phyloP scores from a whole-genome alignment of 1,140 invertebrate genomes.

The Camponotus pennsylvanicus region DNA sequence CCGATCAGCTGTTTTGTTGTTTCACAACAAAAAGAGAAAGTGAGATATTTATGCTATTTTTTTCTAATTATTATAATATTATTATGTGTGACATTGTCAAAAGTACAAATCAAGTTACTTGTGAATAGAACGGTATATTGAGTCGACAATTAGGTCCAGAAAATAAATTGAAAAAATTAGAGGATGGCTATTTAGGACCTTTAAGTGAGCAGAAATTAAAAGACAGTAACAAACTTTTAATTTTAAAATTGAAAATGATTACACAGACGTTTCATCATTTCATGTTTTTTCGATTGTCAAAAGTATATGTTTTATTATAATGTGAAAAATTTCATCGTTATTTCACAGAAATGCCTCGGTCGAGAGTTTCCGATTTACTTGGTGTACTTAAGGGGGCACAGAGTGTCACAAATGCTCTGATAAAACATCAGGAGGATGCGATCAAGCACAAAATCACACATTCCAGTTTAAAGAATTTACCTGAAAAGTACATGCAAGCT shows the following conservation, averaged over 20 bases:
- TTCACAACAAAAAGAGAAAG: background rate
- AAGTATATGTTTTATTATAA: background rate
- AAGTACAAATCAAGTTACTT: too few relatives aligned
- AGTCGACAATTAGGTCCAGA: too few relatives aligned
- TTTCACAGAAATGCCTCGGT: constrained; percentile 77
- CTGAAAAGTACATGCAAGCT: constrained; percentile 74
- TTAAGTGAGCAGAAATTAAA: too few relatives aligned
- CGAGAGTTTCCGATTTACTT: constrained; percentile 80
- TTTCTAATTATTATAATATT: background rate
- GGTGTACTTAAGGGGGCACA: constrained; percentile 80
- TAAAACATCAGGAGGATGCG: constrained; percentile 79
- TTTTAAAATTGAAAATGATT: too few relatives aligned
- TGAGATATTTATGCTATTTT: background rate
- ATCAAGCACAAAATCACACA: constrained; percentile 76
- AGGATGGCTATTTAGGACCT: too few relatives aligned
- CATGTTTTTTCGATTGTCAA: background rate
- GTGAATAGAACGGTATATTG: too few relatives aligned
- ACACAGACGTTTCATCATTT: too few relatives aligned
- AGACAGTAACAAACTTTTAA: too few relatives aligned
- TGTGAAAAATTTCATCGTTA: background rate
- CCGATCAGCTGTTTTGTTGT: background rate
- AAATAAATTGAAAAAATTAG: too few relatives aligned
- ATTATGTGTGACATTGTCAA: background rate
- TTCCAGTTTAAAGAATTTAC: constrained; percentile 77
- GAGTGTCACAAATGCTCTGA: constrained; percentile 77